Percentiles rank a stretch among this genome's conserved stretches.
phyloP scores from a whole-genome alignment of 2,888 invertebrate genomes.

The Tetranychus truncatus region DNA sequence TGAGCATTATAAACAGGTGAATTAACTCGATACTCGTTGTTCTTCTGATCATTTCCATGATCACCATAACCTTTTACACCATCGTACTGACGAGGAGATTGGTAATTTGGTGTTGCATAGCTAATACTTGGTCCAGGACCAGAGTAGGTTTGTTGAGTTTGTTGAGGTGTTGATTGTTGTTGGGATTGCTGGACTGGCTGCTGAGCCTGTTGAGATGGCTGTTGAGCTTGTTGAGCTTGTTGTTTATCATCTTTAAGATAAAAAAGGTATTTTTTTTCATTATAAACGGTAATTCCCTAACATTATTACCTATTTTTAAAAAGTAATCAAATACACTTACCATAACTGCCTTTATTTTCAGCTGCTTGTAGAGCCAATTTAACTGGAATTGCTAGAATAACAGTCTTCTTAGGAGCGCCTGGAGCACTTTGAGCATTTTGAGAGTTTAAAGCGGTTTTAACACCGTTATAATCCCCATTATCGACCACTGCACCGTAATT shows the following conservation, averaged over 20 bases:
- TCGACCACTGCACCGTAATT: slow-evolving; percentile 4
- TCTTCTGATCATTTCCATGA: not conserved
- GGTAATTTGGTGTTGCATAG: not conserved
- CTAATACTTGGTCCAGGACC: not conserved
- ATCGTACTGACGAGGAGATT: not conserved
- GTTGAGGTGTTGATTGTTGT: not conserved
- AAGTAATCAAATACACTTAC: not conserved
- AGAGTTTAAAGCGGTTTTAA: not conserved
- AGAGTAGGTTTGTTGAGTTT: not conserved
- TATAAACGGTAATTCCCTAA: not conserved
- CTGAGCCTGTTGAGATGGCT: not conserved
- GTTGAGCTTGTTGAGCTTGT: not conserved
- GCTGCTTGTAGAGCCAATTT: slow-evolving; percentile 9
- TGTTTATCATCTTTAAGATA: not conserved
- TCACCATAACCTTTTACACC: not conserved
- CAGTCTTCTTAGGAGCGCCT: slow-evolving; percentile 6
- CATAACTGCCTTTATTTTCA: not conserved
- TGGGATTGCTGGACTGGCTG: not conserved
- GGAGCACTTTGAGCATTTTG: not conserved
- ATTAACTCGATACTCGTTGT: not conserved
- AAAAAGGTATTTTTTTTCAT: too few species aligned
- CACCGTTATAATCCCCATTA: not conserved
- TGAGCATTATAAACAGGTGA: not conserved
- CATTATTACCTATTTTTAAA: not conserved
- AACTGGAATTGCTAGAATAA: slow-evolving; percentile 13